A percentile compares a stretch with the other conserved stretches of the same genome.
phyloP scores from a whole-genome alignment of 2,797 vertebrate species.

The Crax fasciolata region DNA sequence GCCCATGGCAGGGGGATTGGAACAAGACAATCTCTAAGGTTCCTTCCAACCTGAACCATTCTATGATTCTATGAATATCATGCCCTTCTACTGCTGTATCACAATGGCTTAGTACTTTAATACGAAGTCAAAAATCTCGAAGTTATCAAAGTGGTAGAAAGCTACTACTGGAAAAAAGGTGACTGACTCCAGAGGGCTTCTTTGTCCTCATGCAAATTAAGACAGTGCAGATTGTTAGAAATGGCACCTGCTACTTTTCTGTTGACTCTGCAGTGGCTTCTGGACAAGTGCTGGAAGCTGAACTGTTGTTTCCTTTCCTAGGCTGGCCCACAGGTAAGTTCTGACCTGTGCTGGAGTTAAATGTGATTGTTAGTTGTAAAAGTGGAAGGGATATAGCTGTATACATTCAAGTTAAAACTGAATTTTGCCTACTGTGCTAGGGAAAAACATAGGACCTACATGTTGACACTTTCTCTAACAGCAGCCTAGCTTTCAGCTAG shows the following conservation, averaged over 20 bases:
- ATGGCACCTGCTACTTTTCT: background rate
- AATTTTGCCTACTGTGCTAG: accelerated
- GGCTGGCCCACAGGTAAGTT: background rate
- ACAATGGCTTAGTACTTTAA: background rate
- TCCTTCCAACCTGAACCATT: too few species aligned
- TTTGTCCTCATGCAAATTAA: background rate
- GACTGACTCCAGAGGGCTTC: background rate
- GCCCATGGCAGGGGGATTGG: too few species aligned
- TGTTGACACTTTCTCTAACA: background rate
- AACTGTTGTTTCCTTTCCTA: background rate
- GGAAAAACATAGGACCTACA: background rate
- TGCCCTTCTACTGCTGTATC: background rate
- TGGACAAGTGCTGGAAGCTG: background rate
- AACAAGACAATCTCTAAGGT: too few species aligned
- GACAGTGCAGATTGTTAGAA: background rate
- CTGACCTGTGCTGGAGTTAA: background rate
- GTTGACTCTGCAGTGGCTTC: background rate
- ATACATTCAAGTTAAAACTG: background rate
- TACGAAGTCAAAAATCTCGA: background rate
- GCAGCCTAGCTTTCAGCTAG: background rate
- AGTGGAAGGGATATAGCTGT: background rate
- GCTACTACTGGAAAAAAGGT: background rate
- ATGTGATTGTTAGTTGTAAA: background rate
- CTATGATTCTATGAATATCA: background rate
- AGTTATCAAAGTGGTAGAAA: background rate